A percentile compares a stretch with the other conserved stretches of the same genome.
phyloP scores from a whole-genome alignment of 2,888 invertebrate genomes.

The Epirrhoe tristata region DNA sequence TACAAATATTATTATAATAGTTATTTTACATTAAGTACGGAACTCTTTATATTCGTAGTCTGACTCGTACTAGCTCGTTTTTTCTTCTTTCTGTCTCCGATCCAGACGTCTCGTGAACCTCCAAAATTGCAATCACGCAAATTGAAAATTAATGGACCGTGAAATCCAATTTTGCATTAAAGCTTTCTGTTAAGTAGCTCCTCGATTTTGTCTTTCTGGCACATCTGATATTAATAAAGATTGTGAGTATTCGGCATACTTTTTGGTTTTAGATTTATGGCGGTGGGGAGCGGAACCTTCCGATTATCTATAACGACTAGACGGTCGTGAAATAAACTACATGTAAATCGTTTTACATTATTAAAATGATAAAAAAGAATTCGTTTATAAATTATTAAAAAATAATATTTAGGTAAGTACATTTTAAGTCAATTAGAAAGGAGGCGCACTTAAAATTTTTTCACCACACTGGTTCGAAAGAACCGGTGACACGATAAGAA shows the following conservation, averaged over 20 bases:
- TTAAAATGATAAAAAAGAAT: too few species aligned
- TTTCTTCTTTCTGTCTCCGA: conserved; percentile 76
- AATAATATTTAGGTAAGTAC: too few species aligned
- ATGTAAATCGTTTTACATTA: background rate
- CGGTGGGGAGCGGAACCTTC: background rate
- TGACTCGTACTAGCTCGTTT: too few species aligned
- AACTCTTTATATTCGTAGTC: too few species aligned
- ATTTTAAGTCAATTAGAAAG: too few species aligned
- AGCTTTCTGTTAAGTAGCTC: conserved; percentile 72
- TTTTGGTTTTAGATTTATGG: conserved; percentile 26
- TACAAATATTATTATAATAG: too few species aligned
- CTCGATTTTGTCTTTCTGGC: conserved; percentile 56
- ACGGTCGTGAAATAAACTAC: background rate
- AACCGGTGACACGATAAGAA: too few species aligned
- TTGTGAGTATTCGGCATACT: conserved; percentile 33
- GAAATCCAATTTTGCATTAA: conserved; percentile 83
- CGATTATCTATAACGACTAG: conserved; percentile 5
- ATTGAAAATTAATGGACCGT: conserved; percentile 85
- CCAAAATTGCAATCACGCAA: conserved; percentile 84
- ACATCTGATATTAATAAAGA: conserved; percentile 49
- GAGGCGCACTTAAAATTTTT: too few species aligned
- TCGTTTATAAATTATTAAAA: too few species aligned
- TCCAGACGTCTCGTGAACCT: conserved; percentile 78
- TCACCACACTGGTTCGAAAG: too few species aligned
- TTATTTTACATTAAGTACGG: too few species aligned